Conservation (phyloP, 2,797 vertebrate species). For the Tokudaia muenninki region DNA sequence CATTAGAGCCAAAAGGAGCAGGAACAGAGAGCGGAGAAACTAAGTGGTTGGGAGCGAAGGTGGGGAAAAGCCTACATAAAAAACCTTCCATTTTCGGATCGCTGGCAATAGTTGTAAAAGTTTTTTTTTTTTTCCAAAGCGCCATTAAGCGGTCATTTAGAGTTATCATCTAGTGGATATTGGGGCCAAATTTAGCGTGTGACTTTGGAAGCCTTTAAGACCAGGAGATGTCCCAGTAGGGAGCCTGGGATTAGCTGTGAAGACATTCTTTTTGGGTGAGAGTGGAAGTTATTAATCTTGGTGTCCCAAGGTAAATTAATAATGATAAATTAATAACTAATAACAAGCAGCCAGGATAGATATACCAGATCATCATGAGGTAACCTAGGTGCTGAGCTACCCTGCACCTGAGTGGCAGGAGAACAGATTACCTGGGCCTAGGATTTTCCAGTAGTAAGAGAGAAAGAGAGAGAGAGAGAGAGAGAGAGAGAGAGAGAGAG, state of each 20-base stretch:
- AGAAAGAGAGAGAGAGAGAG: too few relatives aligned
- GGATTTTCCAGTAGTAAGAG: background rate
- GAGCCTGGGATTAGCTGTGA: background rate
- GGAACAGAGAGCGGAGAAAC: background rate
- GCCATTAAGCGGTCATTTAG: background rate
- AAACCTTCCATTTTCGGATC: background rate
- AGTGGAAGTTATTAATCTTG: background rate
- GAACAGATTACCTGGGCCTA: background rate
- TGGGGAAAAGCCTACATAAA: background rate
- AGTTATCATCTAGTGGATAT: background rate
- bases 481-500: too few relatives aligned
- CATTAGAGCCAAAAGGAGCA: background rate
- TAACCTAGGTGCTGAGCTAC: background rate
- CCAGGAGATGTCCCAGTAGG: background rate
- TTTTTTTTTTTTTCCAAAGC: background rate
- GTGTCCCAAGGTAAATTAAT: background rate
- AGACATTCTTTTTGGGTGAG: background rate
- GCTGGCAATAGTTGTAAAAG: background rate
- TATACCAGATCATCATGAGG: background rate
- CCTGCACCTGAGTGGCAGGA: background rate
- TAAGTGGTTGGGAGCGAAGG: background rate
- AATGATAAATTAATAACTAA: too few relatives aligned
- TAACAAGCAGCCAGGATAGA: background rate
- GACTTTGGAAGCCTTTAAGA: background rate
- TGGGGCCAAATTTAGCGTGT: background rate